Conservation (phyloP, 2,888 invertebrate genomes). For the Byasa hedistus region DNA sequence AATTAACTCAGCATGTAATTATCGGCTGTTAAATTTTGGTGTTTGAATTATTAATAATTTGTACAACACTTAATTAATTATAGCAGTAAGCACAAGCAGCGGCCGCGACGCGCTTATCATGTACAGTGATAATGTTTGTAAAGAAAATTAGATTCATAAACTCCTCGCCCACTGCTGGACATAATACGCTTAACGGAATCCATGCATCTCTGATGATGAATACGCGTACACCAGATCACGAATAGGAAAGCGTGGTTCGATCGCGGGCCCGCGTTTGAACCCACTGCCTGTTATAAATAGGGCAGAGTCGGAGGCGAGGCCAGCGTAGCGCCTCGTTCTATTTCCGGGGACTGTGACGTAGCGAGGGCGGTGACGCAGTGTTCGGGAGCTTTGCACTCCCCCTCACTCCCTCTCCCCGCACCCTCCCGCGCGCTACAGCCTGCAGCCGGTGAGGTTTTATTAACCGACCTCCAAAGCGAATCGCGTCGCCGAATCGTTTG, state of each 20-base stretch:
- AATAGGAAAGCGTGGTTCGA: constrained; percentile 8
- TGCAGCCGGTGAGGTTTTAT: not conserved
- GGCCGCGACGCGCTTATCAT: too few relatives aligned
- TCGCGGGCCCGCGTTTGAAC: constrained; percentile 17
- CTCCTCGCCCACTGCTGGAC: too few relatives aligned
- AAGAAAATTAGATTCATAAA: too few relatives aligned
- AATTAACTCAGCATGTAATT: too few relatives aligned
- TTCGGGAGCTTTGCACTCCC: constrained; percentile 7
- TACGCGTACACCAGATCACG: not conserved
- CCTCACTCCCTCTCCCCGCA: too few relatives aligned
- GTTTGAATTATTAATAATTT: too few relatives aligned
- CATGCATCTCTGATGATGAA: too few relatives aligned
- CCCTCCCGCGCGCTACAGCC: not conserved
- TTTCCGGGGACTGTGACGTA: constrained; percentile 34
- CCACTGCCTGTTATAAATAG: constrained; percentile 31
- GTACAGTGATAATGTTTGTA: too few relatives aligned
- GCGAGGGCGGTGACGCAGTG: constrained; percentile 30
- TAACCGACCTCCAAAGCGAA: not conserved
- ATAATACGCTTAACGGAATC: too few relatives aligned
- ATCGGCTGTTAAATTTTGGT: too few relatives aligned
- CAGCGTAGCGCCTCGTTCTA: constrained; percentile 29
- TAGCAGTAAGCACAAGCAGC: too few relatives aligned
- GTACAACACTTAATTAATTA: too few relatives aligned
- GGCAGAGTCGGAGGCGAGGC: constrained; percentile 33
- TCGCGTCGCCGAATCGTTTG: not conserved